A percentile compares a stretch with the other conserved stretches of the same genome.
These are phyloP conservation scores for Arenicola marina DNA, from an alignment of 2,888 invertebrate species.

Conservation along the genomic window DNA sequence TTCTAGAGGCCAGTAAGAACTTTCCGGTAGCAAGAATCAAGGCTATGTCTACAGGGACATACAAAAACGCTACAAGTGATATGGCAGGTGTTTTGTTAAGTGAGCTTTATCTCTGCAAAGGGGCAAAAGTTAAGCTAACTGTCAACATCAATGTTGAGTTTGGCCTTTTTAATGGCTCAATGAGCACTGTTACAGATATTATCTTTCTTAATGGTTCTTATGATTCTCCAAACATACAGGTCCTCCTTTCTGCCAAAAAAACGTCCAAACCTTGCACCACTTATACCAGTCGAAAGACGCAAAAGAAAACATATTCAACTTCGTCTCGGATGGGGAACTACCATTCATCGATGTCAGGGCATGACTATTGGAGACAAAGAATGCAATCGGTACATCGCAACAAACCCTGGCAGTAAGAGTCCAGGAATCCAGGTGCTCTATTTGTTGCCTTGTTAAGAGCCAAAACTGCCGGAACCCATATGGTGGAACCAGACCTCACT, in stretches of 20 bases:
- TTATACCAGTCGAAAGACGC: conserved; percentile 30
- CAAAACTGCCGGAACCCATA: conserved; percentile 27
- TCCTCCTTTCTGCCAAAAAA: conserved; percentile 29
- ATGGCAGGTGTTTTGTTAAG: conserved; percentile 11
- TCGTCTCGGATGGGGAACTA: conserved; percentile 32
- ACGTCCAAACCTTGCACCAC: conserved; percentile 28
- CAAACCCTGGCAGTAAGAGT: conserved; percentile 25
- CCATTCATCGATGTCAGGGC: conserved; percentile 36
- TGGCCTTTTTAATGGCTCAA: too few species aligned
- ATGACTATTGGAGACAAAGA: conserved; percentile 36
- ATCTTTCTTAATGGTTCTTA: conserved; percentile 29
- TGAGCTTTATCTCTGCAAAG: too few species aligned
- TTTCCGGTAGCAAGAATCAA: conserved; percentile 5
- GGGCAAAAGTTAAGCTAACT: conserved; percentile 28
- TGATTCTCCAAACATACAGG: conserved; percentile 32
- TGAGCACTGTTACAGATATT: conserved; percentile 26
- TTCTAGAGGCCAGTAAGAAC: not conserved
- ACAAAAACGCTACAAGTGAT: conserved; percentile 11
- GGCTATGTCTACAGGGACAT: conserved; percentile 12
- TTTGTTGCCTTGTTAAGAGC: conserved; percentile 35
- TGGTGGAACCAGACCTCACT: conserved; percentile 28
- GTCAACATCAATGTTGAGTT: conserved; percentile 19
- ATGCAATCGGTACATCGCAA: conserved; percentile 29
- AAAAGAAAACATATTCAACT: conserved; percentile 30
- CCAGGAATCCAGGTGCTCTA: conserved; percentile 29